Evolutionary conservation across 2,797 vertebrate genomes (phyloP).

Genomic region (Microctenopoma steveboyesi): DNA sequence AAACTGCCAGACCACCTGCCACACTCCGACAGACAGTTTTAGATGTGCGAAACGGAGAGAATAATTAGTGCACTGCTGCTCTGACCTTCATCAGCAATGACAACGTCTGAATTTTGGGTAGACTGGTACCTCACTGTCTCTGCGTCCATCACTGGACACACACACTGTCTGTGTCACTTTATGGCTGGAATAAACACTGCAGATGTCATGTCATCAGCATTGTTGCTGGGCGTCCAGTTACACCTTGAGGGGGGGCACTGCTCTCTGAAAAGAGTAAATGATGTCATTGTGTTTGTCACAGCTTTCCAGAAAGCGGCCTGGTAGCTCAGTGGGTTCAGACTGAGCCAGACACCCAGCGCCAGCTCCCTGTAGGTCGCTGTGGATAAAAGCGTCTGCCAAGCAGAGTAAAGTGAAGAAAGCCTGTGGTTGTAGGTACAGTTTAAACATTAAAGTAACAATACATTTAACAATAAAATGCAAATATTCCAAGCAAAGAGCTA

Average conservation of each 20-base stretch:
- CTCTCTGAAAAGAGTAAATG: neutral
- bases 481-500: neutral
- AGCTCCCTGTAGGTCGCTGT: no score
- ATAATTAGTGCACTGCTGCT: conserved; percentile 12
- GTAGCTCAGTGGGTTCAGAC: no score
- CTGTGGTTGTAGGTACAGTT: neutral
- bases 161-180: neutral
- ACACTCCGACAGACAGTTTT: conserved; percentile 28
- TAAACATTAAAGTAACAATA: neutral
- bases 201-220: no score
- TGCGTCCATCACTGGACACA: neutral
- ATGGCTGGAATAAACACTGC: neutral
- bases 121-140: neutral
- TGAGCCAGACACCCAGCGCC: no score
- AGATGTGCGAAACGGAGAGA: conserved; percentile 6
- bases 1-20: conserved; percentile 68
- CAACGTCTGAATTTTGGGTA: conserved; percentile 8
- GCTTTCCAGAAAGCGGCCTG: no score
- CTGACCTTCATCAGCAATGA: conserved; percentile 30
- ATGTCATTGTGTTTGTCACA: neutral
- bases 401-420: no score
- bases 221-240: no score
- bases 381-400: no score
- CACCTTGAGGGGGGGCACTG: neutral
- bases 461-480: neutral